Evolutionary conservation across 2,113 vertebrate genomes (phyloP).

Genomic region (Oncorhynchus keta): DNA sequence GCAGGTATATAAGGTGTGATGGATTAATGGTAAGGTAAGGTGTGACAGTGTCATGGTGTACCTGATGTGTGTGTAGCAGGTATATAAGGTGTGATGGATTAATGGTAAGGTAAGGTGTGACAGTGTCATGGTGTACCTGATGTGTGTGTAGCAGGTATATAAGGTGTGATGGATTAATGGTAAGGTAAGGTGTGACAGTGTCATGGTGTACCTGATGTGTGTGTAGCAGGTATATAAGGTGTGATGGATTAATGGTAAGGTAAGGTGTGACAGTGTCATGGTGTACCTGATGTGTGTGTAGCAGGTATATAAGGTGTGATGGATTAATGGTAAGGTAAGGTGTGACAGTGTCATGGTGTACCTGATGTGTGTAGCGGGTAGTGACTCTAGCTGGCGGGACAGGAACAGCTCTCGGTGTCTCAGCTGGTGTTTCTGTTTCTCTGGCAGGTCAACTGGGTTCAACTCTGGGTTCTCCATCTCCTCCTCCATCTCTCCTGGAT

Average conservation of each 20-base stretch:
- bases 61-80: conserved; percentile 86
- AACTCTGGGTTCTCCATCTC: conserved; percentile 93
- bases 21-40: too few relatives aligned
- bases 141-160: conserved; percentile 86
- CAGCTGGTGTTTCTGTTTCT: conserved; percentile 94
- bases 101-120: conserved; percentile 79
- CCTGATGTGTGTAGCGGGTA: conserved; percentile 97
- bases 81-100: conserved; percentile 78
- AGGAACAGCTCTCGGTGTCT: conserved; percentile 93
- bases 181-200: too few relatives aligned
- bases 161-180: conserved; percentile 67
- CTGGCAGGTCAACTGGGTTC: conserved; percentile 84
- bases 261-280: too few relatives aligned
- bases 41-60: conserved; percentile 32
- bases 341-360: conserved; percentile 32
- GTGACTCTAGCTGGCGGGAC: conserved; percentile 91
- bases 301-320: conserved; percentile 81
- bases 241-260: too few relatives aligned
- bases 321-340: too few relatives aligned
- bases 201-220: conserved; percentile 46
- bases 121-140: conserved; percentile 74
- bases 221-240: conserved; percentile 82
- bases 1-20: conserved; percentile 81
- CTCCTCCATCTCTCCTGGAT: conserved; percentile 90
- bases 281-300: conserved; percentile 23